Evolutionary conservation across 2,797 vertebrate genomes (phyloP).

Genomic region (Syndactyla subalaris): DNA sequence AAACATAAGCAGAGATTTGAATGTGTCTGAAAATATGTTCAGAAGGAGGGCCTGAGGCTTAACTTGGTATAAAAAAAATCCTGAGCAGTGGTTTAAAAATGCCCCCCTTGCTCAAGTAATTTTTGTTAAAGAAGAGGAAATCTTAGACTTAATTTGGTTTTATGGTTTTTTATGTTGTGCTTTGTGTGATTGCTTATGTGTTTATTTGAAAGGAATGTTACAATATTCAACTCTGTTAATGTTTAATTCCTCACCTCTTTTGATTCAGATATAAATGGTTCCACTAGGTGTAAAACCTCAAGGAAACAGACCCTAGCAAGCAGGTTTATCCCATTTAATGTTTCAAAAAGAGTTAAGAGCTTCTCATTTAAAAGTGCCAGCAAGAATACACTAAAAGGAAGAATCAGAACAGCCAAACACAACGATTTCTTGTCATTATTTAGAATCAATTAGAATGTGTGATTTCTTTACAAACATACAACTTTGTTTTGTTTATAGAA

Average conservation of each 20-base stretch:
- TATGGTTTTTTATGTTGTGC: background rate
- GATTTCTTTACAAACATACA: background rate
- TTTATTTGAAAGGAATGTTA: background rate
- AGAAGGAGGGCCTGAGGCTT: background rate
- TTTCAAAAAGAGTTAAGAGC: background rate
- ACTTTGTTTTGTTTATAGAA: background rate
- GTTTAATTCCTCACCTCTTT: background rate
- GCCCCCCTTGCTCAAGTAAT: rapidly evolving
- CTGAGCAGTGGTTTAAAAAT: background rate
- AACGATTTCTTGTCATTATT: background rate
- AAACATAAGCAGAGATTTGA: background rate
- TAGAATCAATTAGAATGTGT: background rate
- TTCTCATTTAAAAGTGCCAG: background rate
- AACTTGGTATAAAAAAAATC: background rate
- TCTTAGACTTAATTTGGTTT: background rate
- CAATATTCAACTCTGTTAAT: background rate
- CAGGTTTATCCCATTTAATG: background rate
- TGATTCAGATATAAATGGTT: background rate
- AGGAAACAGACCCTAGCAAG: background rate
- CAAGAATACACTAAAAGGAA: background rate
- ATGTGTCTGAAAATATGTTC: background rate
- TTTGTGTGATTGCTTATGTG: background rate
- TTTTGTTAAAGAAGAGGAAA: background rate
- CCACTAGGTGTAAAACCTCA: background rate
- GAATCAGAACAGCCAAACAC: background rate